Evolutionary conservation across 2,113 vertebrate species (phyloP).

Genomic region (Amphiprion ocellaris): DNA sequence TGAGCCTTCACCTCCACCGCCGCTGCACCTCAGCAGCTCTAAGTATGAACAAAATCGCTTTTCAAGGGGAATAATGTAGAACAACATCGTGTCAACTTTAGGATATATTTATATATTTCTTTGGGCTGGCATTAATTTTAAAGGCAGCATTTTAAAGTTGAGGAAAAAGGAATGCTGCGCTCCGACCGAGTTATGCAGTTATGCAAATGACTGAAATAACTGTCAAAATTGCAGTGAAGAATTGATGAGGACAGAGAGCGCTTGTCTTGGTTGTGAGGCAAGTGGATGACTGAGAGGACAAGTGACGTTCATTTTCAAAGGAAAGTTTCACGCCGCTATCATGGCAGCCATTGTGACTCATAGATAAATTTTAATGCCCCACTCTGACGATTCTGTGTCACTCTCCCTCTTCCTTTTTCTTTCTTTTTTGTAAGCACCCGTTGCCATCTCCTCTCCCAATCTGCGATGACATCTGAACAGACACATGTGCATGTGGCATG

Average conservation of each 20-base stretch:
- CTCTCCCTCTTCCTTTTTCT: constrained; percentile 77
- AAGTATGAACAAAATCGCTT: constrained; percentile 81
- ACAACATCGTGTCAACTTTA: constrained; percentile 83
- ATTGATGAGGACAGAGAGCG: constrained; percentile 88
- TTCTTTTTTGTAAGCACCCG: constrained; percentile 54
- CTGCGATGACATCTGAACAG: constrained; percentile 92
- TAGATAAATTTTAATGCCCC: constrained; percentile 96
- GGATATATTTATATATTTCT: constrained; percentile 80
- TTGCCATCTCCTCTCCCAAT: constrained; percentile 61
- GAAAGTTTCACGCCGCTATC: constrained; percentile 88
- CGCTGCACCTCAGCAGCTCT: constrained; percentile 60
- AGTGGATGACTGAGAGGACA: constrained; percentile 75
- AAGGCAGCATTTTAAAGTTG: constrained; percentile 76
- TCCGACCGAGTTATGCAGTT: constrained; percentile 68
- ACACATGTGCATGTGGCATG: constrained; percentile 87
- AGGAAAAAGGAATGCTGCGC: constrained; percentile 67
- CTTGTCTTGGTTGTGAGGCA: constrained; percentile 76
- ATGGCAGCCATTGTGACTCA: constrained; percentile 88
- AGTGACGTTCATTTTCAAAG: constrained; percentile 86
- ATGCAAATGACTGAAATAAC: constrained; percentile 84
- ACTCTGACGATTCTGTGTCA: constrained; percentile 87
- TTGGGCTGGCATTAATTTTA: constrained; percentile 79
- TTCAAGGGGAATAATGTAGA: constrained; percentile 85
- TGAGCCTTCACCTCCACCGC: constrained; percentile 56
- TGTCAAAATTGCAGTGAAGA: constrained; percentile 86